These are phyloP conservation scores for Anomalospiza imberbis DNA, from an alignment of 2,797 vertebrate species.

Conservation along the genomic window DNA sequence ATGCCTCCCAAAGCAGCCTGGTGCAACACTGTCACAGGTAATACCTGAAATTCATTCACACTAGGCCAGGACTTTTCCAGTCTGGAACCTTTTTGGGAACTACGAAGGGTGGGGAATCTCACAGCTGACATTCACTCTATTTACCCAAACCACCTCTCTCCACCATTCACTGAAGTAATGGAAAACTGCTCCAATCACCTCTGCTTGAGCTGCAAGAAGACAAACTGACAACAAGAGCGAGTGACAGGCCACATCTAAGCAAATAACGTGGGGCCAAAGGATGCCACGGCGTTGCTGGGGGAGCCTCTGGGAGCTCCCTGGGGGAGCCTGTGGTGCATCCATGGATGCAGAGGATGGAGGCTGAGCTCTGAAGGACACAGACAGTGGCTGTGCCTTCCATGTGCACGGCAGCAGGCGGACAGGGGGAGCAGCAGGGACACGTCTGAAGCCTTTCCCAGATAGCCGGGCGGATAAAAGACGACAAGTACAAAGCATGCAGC, in stretches of 20 bases:
- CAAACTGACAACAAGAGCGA: not conserved
- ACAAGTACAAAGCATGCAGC: constrained; percentile 51
- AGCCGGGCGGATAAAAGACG: constrained; percentile 57
- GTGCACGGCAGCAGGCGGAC: not conserved
- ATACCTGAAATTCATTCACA: not conserved
- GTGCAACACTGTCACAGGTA: not conserved
- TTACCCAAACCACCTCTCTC: not conserved
- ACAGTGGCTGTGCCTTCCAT: not conserved
- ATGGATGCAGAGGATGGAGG: not conserved
- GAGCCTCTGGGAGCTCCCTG: not conserved
- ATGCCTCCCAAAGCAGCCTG: not conserved
- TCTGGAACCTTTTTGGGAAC: not conserved
- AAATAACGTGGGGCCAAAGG: rapidly evolving
- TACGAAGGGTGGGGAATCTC: not conserved
- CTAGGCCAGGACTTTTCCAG: not conserved
- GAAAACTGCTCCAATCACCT: not conserved
- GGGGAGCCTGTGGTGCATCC: not conserved
- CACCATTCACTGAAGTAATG: not conserved
- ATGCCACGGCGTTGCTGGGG: not conserved
- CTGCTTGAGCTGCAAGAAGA: not conserved
- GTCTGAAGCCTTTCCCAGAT: not conserved
- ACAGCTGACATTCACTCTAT: not conserved
- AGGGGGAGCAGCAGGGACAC: not conserved
- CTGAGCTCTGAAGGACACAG: not conserved
- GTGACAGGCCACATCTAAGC: not conserved